A percentile compares a stretch with the other conserved stretches of the same genome.
These are phyloP conservation scores for Liasis olivaceus DNA, from an alignment of 2,797 vertebrate genomes.

Conservation along the genomic window DNA sequence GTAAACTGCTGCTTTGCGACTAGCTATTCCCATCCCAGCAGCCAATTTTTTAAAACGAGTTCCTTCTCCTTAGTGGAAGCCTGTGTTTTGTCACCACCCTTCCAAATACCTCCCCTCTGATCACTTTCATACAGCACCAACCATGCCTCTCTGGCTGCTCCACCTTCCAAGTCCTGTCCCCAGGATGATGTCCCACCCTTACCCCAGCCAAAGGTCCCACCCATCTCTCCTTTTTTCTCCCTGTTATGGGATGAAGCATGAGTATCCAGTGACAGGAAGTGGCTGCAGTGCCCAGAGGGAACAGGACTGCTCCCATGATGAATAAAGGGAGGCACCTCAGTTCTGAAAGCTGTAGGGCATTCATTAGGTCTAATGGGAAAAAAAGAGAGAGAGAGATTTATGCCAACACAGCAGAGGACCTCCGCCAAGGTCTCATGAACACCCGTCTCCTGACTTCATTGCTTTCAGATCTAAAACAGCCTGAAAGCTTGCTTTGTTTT, in stretches of 20 bases:
- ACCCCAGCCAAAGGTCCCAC: neutral
- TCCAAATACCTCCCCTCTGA: neutral
- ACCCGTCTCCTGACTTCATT: constrained; percentile 58
- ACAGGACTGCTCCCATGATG: constrained; percentile 37
- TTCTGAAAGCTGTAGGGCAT: constrained; percentile 14
- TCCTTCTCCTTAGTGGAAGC: too few relatives aligned
- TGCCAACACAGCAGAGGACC: neutral
- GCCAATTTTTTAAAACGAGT: too few relatives aligned
- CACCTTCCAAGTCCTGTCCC: neutral
- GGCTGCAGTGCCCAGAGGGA: constrained; percentile 46
- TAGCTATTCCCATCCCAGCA: too few relatives aligned
- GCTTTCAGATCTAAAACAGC: neutral
- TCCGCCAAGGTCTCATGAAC: constrained; percentile 51
- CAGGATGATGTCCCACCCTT: neutral
- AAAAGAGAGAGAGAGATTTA: neutral
- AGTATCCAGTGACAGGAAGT: constrained; percentile 26
- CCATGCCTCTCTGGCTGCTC: neutral
- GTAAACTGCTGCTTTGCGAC: too few relatives aligned
- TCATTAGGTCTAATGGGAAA: neutral
- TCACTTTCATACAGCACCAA: neutral
- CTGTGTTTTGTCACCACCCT: too few relatives aligned
- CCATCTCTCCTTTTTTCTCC: too few relatives aligned
- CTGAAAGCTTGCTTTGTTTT: constrained; percentile 61
- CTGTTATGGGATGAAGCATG: neutral
- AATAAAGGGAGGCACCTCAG: constrained; percentile 2